A percentile compares a stretch with the other conserved stretches of the same genome.
Evolutionary conservation across 2,113 vertebrate genomes (phyloP).

Genomic region (Melanerpes aurifrons): DNA sequence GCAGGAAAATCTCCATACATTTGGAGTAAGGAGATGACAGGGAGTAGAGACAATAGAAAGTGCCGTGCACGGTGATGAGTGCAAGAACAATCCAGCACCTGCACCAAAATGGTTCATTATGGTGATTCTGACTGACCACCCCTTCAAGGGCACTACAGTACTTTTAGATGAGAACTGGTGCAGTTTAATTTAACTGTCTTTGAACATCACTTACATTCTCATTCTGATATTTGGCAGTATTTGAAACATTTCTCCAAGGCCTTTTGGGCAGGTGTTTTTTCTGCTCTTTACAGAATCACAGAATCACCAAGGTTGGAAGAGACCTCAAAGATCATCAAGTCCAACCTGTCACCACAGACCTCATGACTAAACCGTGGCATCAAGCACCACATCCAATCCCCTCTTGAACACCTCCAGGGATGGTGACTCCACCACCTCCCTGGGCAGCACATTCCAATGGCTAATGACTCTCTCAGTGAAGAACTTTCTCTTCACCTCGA

Average conservation of each 20-base stretch:
- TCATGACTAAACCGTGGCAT: too few species aligned
- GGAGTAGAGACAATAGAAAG: neutral
- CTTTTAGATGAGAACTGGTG: neutral
- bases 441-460: too few species aligned
- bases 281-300: neutral
- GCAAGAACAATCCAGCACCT: neutral
- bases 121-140: neutral
- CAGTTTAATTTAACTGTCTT: neutral
- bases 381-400: too few species aligned
- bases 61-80: neutral
- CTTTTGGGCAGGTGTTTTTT: neutral
- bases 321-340: too few species aligned
- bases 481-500: too few species aligned
- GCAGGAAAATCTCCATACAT: conserved; percentile 1
- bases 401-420: too few species aligned
- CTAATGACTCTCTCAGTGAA: too few species aligned
- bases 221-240: neutral
- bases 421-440: too few species aligned
- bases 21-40: neutral
- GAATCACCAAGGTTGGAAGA: too few species aligned
- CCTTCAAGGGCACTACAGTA: neutral
- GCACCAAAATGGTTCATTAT: neutral
- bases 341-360: too few species aligned
- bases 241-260: neutral
- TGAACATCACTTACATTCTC: neutral